phyloP scores from a whole-genome alignment of 1,140 invertebrate genomes.

The Venustaconcha ellipsiformis region DNA sequence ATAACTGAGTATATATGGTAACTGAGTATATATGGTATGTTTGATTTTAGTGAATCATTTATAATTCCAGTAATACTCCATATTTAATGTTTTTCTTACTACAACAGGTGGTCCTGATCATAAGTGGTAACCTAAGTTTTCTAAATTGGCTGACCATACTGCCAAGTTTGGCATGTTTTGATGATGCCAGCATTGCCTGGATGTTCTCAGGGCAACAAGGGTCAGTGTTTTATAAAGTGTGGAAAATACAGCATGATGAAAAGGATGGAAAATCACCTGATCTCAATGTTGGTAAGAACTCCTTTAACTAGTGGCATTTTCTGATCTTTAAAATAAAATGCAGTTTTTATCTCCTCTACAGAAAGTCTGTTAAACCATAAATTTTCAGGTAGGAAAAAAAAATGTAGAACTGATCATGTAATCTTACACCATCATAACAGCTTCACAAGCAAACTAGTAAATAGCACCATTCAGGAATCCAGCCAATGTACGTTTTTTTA shows the following conservation, averaged over 20 bases:
- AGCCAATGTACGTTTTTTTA: too few species aligned
- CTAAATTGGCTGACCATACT: conserved; percentile 72
- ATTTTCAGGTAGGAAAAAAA: too few species aligned
- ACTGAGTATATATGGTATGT: too few species aligned
- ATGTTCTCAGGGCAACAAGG: conserved; percentile 56
- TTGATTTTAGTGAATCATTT: too few species aligned
- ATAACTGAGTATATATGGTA: too few species aligned
- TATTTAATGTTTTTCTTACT: too few species aligned
- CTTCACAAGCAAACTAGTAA: too few species aligned
- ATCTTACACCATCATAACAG: too few species aligned
- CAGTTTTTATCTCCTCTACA: background rate
- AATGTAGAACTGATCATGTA: too few species aligned
- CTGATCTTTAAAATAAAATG: background rate
- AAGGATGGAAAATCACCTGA: conserved; percentile 30
- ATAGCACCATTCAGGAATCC: too few species aligned
- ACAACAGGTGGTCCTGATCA: conserved; percentile 62
- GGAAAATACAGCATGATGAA: conserved; percentile 36
- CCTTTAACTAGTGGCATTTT: background rate
- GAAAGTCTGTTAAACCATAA: too few species aligned
- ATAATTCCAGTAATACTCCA: too few species aligned
- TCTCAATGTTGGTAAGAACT: background rate
- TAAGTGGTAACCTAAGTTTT: conserved; percentile 71
- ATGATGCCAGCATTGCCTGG: conserved; percentile 64
- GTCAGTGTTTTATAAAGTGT: conserved; percentile 38
- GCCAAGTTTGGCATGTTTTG: conserved; percentile 69